phyloP scores from a whole-genome alignment of 30 jellyfish, hydroid and myxozoan genomes.

The Pseudorhiza aurosa region DNA sequence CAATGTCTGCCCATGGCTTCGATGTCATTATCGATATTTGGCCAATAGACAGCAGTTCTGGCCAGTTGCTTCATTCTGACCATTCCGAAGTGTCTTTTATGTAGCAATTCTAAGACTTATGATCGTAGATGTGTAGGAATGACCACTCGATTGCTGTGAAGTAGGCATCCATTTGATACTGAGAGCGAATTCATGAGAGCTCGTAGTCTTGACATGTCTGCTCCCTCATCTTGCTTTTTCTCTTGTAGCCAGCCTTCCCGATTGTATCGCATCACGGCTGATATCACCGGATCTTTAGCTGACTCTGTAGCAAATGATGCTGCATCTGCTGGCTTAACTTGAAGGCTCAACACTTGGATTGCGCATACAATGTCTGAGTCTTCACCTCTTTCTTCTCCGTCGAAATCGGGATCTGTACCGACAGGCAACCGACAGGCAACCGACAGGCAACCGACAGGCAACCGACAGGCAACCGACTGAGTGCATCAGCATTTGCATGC shows the following conservation, averaged over 20 bases:
- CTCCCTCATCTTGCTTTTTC: conserved; percentile 1
- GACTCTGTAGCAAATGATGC: conserved; percentile 16
- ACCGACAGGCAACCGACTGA: conserved; percentile 6
- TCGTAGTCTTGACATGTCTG: conserved; percentile 20
- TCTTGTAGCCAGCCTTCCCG: conserved; percentile 18
- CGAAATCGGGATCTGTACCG: conserved; percentile 4
- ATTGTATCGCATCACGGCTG: not conserved
- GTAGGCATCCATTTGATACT: conserved; percentile 7
- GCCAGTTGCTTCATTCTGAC: too few species aligned
- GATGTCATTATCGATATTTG: conserved; percentile 41
- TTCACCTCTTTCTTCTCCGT: conserved; percentile 1
- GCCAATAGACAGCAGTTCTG: too few species aligned
- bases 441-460: too few species aligned
- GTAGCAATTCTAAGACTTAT: conserved; percentile 10
- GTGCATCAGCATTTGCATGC: conserved; percentile 50
- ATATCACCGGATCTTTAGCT: conserved; percentile 4
- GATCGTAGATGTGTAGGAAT: conserved; percentile 1
- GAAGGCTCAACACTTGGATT: not conserved
- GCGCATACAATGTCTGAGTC: not conserved
- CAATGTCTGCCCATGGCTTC: conserved; percentile 26
- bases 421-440: too few species aligned
- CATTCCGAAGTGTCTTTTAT: conserved; percentile 44
- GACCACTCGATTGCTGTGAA: conserved; percentile 28
- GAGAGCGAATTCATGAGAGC: not conserved
- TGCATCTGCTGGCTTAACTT: conserved; percentile 11